Conservation (phyloP, 2,113 vertebrate genomes). For the Dunckerocampus dactyliophorus region DNA sequence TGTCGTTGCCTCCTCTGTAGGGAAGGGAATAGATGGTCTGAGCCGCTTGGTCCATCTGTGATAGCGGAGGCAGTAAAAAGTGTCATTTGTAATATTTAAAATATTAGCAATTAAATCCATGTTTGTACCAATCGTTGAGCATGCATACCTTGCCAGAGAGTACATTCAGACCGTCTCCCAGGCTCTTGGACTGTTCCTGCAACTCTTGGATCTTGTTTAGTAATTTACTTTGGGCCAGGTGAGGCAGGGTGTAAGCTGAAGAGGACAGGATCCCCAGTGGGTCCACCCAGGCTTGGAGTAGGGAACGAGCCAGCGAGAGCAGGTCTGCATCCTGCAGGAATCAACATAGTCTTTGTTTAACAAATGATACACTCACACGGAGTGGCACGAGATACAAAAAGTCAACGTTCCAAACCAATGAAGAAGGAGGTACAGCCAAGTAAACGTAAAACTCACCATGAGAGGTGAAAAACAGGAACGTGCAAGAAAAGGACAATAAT, state of each 20-base stretch:
- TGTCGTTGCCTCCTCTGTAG: conserved; percentile 45
- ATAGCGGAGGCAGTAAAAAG: conserved; percentile 8
- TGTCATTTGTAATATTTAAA: not conserved
- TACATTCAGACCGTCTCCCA: conserved; percentile 67
- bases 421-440: too few species aligned
- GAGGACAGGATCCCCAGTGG: conserved; percentile 61
- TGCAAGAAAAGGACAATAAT: too few species aligned
- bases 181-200: conserved; percentile 63
- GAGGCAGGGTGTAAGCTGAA: conserved; percentile 56
- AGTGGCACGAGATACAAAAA: too few species aligned
- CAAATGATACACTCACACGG: too few species aligned
- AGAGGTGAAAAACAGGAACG: not conserved
- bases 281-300: conserved; percentile 71
- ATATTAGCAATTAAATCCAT: not conserved
- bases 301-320: conserved; percentile 70
- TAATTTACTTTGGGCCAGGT: conserved; percentile 62
- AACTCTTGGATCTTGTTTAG: conserved; percentile 68
- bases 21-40: conserved; percentile 63
- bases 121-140: not conserved
- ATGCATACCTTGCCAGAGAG: conserved; percentile 63
- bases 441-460: not conserved
- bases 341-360: not conserved
- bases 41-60: conserved; percentile 67
- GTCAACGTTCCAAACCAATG: too few species aligned
- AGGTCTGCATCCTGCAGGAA: conserved; percentile 63